Conservation (phyloP, 2,888 invertebrate species). For the Enoplolaimus lenunculus region DNA sequence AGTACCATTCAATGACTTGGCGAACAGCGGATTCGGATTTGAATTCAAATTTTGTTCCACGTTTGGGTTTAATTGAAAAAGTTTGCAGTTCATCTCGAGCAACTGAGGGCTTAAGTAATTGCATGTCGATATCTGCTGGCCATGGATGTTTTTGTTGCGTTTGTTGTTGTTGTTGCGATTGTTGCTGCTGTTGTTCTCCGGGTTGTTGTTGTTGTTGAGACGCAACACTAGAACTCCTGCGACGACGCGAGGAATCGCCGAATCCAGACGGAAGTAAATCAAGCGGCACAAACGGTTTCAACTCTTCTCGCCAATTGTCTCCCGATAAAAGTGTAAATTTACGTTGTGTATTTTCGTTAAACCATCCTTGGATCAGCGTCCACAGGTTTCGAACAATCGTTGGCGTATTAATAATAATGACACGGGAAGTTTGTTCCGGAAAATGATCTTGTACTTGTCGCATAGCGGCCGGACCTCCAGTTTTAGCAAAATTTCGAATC, state of each 20-base stretch:
- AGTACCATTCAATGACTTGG: constrained; percentile 1
- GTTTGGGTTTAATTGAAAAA: not conserved
- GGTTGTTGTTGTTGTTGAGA: no score
- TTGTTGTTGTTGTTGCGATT: not conserved
- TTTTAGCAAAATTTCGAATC: not conserved
- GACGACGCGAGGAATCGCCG: not conserved
- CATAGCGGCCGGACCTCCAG: not conserved
- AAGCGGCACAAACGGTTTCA: not conserved
- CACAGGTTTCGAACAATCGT: not conserved
- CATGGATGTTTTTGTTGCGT: not conserved
- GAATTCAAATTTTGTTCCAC: not conserved
- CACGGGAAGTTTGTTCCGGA: not conserved
- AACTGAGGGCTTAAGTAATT: not conserved
- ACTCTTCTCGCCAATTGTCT: not conserved
- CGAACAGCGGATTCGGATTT: no score
- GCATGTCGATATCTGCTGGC: not conserved
- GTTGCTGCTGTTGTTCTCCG: not conserved
- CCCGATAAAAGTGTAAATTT: not conserved
- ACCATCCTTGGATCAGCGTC: not conserved
- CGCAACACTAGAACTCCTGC: not conserved
- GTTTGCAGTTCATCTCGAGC: not conserved
- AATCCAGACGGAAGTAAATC: not conserved
- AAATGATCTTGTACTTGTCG: not conserved
- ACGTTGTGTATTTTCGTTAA: not conserved
- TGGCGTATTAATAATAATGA: not conserved